Evolutionary conservation across 2,888 invertebrate genomes (phyloP).

Genomic region (Caenorhabditis sp.): DNA sequence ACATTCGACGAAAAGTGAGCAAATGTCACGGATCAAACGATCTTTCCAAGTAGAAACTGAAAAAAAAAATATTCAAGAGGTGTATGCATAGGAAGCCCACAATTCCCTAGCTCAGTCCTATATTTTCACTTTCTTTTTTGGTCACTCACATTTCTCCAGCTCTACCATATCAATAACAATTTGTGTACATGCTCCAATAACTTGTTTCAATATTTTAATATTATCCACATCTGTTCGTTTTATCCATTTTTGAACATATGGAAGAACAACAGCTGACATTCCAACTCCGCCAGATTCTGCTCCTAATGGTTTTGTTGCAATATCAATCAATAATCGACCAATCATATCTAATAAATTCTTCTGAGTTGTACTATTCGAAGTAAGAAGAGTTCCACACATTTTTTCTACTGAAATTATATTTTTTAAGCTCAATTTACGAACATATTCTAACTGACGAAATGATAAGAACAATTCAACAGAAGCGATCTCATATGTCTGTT

Average conservation of each 20-base stretch:
- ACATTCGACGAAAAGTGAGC: slow-evolving; percentile 49
- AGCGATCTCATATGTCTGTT: slow-evolving; percentile 45
- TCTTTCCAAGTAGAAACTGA: slow-evolving; percentile 45
- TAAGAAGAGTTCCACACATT: slow-evolving; percentile 52
- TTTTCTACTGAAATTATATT: slow-evolving; percentile 37
- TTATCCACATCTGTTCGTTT: slow-evolving; percentile 75
- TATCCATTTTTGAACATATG: slow-evolving; percentile 92
- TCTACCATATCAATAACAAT: slow-evolving; percentile 52
- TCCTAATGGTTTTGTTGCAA: slow-evolving; percentile 74
- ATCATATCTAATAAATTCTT: slow-evolving; percentile 49
- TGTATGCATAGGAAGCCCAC: no score
- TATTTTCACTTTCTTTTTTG: not conserved
- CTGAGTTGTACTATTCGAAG: slow-evolving; percentile 46
- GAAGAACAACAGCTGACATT: slow-evolving; percentile 87
- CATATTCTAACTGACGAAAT: slow-evolving; percentile 45
- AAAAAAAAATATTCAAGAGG: not conserved
- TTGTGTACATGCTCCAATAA: slow-evolving; percentile 52
- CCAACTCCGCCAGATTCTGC: slow-evolving; percentile 89
- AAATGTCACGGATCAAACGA: slow-evolving; percentile 49
- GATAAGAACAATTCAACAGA: slow-evolving; percentile 50
- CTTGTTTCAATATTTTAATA: slow-evolving; percentile 46
- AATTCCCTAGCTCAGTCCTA: no score
- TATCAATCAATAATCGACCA: slow-evolving; percentile 41
- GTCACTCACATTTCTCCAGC: slow-evolving; percentile 28
- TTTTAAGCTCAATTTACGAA: no score